Evolutionary conservation across 2,888 invertebrate genomes (phyloP), one percentile per base, ranked within the genome.

Genomic region (Oscheius sp.): DNA sequence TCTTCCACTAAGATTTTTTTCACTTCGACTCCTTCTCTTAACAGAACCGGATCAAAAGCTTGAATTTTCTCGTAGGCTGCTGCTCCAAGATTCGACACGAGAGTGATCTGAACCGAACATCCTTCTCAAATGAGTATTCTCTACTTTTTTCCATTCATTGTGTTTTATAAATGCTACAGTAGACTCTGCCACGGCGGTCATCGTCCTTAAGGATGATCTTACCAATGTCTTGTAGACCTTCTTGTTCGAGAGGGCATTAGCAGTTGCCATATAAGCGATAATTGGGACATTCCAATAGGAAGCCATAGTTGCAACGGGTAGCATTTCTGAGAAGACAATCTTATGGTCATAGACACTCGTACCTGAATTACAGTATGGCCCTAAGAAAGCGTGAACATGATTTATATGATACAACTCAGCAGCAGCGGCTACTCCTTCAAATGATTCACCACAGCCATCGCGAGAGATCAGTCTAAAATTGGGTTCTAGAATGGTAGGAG

Each of bases 151-250:
- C 66, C 73, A 63, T 8, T 67, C 63, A 24, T 72, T 69, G 63
- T 75, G 73, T 12, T 64, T 47, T n/a, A 79, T 45, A 33, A 74
- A 77, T 2, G 74, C 68, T 1, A 73, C 67, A 9, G 73, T 73
- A 4, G 75, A 73, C 6, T 74, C 73, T 12, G 73, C 72, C 14
- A 75, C 65, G 2, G 71, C 56, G 50, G 62, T 70, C 5, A 70
- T 54, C 4, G 75, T 70, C 44, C 75, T 71, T 56, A 74, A 63
- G 0, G 73, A 71, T 12, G 68, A 63, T 24, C 73, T 33, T 0
- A 73, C 68, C 28, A 84, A 68, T 1, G 84, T 84, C 66, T 80
- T 80, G 76, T 77, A 77, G 74, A 81, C 66, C 62, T 12, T 74
- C n/a, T 83, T 80, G 61, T 82, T 80, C 12, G 81, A 71, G 49